Percentiles rank a stretch among this genome's conserved stretches.
These are phyloP conservation scores for Drosophila meridiana DNA, from an alignment of 2,888 invertebrate genomes.

Conservation along the genomic window DNA sequence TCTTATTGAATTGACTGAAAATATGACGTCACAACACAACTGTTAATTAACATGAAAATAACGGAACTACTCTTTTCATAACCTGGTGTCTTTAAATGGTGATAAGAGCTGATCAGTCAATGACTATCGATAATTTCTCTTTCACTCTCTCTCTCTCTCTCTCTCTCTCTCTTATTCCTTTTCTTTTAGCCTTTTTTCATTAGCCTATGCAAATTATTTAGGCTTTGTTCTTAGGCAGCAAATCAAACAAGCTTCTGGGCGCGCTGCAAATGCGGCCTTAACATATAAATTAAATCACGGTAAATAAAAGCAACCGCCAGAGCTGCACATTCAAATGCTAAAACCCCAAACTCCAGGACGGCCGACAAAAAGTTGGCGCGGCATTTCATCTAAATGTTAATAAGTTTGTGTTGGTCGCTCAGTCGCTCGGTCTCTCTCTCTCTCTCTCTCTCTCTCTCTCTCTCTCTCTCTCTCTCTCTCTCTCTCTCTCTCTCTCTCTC, in stretches of 20 bases:
- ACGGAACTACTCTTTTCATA: no score
- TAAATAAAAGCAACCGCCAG: conserved; percentile 52
- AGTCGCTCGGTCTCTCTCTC: no score
- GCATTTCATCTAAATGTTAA: conserved; percentile 79
- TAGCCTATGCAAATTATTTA: conserved; percentile 72
- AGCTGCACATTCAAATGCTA: conserved; percentile 64
- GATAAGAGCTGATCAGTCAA: neutral
- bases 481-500: neutral
- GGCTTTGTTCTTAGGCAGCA: conserved; percentile 31
- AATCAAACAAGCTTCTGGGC: conserved; percentile 32
- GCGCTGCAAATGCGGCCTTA: conserved; percentile 7
- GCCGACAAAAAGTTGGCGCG: conserved; percentile 33
- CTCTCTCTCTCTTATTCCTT: neutral
- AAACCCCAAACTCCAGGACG: conserved; percentile 14
- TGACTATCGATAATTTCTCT: conserved; percentile 4
- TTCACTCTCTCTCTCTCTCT: no score
- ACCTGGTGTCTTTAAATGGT: no score
- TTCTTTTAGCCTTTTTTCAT: conserved; percentile 43
- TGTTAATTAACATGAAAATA: no score
- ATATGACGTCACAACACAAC: no score
- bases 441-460: no score
- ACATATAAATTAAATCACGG: conserved; percentile 74
- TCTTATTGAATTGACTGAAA: no score
- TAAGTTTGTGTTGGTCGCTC: conserved; percentile 38
- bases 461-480: neutral